These are phyloP conservation scores for Lydus trimaculatus DNA, from an alignment of 2,888 invertebrate species.

Conservation along the genomic window DNA sequence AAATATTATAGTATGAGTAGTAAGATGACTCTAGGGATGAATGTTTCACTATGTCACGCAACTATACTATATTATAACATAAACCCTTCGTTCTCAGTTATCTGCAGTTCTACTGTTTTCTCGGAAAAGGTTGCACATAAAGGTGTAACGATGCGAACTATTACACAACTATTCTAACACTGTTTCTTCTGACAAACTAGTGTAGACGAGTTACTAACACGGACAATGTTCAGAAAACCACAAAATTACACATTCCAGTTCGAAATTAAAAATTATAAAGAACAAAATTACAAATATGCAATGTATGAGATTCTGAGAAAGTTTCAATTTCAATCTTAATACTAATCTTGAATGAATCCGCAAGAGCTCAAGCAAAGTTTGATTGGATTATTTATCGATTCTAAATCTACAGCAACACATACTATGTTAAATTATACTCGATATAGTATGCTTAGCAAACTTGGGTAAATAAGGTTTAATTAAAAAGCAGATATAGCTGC, in stretches of 20 bases:
- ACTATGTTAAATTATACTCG: not conserved
- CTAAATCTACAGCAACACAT: not conserved
- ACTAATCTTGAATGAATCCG: too few species aligned
- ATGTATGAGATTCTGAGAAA: too few species aligned
- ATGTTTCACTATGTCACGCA: constrained; percentile 31
- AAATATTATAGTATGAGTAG: constrained; percentile 32
- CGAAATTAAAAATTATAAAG: not conserved
- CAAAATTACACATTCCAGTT: not conserved
- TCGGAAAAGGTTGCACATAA: constrained; percentile 15
- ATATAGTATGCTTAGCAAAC: not conserved
- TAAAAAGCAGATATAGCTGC: not conserved
- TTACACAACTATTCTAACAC: constrained; percentile 13
- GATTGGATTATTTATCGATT: not conserved
- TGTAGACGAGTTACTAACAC: constrained; percentile 8
- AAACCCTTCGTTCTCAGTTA: constrained; percentile 30
- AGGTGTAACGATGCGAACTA: constrained; percentile 15
- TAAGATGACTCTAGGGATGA: constrained; percentile 31
- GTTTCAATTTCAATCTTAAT: too few species aligned
- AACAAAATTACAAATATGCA: too few species aligned
- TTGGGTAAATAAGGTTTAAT: not conserved
- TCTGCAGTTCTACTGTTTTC: constrained; percentile 24
- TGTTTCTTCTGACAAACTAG: constrained; percentile 12
- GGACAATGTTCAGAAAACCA: constrained; percentile 8
- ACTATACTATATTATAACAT: constrained; percentile 28
- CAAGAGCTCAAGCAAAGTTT: too few species aligned